Conservation (phyloP, 2,888 invertebrate genomes). For the Ophion obscuratus region DNA sequence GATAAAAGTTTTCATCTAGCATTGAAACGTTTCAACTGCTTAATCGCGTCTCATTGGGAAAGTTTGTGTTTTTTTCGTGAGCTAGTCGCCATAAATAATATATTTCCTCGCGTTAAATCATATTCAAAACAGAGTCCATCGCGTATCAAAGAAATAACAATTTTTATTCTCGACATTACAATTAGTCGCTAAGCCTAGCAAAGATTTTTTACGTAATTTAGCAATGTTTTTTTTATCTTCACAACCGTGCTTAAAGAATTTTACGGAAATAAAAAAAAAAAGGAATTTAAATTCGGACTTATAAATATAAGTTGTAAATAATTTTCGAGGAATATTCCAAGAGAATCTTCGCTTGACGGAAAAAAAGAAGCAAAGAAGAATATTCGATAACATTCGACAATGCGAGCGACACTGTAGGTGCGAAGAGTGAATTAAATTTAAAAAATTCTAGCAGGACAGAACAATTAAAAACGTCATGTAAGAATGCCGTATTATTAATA, state of each 20-base stretch:
- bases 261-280: conserved; percentile 21
- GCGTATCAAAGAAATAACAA: conserved; percentile 14
- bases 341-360: conserved; percentile 23
- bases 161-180: conserved; percentile 6
- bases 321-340: conserved; percentile 35
- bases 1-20: conserved; percentile 47
- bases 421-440: background rate
- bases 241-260: background rate
- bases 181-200: conserved; percentile 5
- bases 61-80: background rate
- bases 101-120: background rate
- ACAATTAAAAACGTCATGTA: conserved; percentile 3
- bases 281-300: background rate
- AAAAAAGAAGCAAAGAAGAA: background rate
- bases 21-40: conserved; percentile 32
- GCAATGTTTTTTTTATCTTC: background rate
- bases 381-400: background rate
- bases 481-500: background rate
- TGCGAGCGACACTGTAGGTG: background rate
- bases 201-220: conserved; percentile 13
- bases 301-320: conserved; percentile 15
- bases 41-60: background rate
- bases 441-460: background rate
- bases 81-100: background rate
- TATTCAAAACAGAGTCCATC: background rate